Evolutionary conservation across 23 tunicate species (phyloP).

Genomic region (Trididemnum clinides): DNA sequence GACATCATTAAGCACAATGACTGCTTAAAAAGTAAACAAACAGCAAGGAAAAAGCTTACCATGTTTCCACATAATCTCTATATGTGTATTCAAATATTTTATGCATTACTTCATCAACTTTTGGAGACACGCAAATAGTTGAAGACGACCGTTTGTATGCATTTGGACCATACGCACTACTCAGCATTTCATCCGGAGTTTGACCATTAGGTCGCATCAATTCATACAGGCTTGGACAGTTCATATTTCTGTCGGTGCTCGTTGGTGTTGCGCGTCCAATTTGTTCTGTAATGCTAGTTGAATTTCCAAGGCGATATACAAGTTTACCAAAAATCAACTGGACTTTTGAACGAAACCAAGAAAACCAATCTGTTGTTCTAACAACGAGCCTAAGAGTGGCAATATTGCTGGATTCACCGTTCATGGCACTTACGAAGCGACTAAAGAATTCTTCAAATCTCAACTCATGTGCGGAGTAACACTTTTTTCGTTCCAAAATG

Average conservation of each 20-base stretch:
- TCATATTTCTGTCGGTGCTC: neutral
- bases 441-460: neutral
- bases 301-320: neutral
- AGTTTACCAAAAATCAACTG: neutral
- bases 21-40: no score
- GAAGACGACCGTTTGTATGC: slow-evolving; percentile 23
- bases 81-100: slow-evolving; percentile 81
- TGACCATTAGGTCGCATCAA: slow-evolving; percentile 66
- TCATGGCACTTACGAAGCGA: neutral
- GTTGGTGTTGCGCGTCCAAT: neutral
- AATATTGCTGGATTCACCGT: neutral
- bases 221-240: slow-evolving; percentile 25
- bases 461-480: neutral
- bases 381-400: neutral
- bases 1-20: no score
- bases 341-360: neutral
- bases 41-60: no score
- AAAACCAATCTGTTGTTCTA: neutral
- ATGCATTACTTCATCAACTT: slow-evolving; percentile 69
- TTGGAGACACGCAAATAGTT: slow-evolving; percentile 61
- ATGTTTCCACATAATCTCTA: slow-evolving; percentile 90
- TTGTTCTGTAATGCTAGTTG: neutral
- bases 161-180: slow-evolving; percentile 67
- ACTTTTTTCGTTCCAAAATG: neutral
- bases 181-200: slow-evolving; percentile 61